Evolutionary conservation across 2,113 vertebrate species (phyloP), one percentile per base, ranked within the genome.

Genomic region (Callocephalon fimbriatum): DNA sequence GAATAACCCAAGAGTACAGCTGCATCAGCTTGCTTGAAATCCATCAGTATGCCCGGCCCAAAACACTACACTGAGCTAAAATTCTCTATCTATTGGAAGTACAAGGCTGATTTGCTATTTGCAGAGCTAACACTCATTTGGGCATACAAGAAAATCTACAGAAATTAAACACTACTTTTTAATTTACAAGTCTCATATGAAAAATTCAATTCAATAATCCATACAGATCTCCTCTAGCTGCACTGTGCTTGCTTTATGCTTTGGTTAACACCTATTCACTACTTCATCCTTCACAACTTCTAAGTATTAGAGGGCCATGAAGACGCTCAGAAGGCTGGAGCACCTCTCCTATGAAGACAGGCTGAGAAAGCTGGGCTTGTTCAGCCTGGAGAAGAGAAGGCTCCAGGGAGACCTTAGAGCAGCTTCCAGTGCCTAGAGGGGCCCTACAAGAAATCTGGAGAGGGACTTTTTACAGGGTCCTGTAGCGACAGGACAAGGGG

Each of bases 21-120:
- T 79, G 26, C 44, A 75, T 37, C 73, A 79, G 7, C 31, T 48
- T 38, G 35, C 47, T 31, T 45, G 27, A 40, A 74, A 73, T 32
- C 13, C 31, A 17, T 37, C 77, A 11, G 20, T 13, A 38, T 0
- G 2, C 9, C 54, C 0, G 3, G 25, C 7, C 40, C 59, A 73
- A 35, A 15, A 15, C 2, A 3, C 35, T 59, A 26, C 12, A 1
- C 2, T 3, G 15, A 0, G 10, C 56, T 38, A 51, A 35, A 93
- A 67, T 42, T 65, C 53, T 35, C 32, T 10, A 71, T 22, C 62
- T 76, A 23, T 5, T 38, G 29, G 38, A 72, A 65, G 26, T 5
- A 76, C 12, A n/a, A 59, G 58, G 23, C 40, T 17, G 6, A 75
- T 45, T 38, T 51, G 37, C 38, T 50, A 42, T 20, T 51, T 35